Conservation (phyloP, 2,888 invertebrate species). For the Conomelus anceps region DNA sequence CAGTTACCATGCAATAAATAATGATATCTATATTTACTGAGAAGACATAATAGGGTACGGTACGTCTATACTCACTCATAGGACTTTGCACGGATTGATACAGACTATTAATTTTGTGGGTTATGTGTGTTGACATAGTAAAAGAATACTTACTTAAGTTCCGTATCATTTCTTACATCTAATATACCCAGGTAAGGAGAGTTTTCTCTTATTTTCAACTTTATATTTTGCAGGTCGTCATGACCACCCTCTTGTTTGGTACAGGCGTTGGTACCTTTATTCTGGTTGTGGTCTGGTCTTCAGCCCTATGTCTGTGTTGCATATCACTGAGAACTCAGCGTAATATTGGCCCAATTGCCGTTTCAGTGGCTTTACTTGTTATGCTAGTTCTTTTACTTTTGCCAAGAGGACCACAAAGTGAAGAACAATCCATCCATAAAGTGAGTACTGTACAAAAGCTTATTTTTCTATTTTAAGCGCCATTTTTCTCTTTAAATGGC, state of each 20-base stretch:
- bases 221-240: constrained; percentile 26
- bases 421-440: constrained; percentile 43
- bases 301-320: constrained; percentile 56
- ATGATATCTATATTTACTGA: too few relatives aligned
- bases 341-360: constrained; percentile 54
- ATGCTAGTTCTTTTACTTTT: constrained; percentile 54
- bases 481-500: too few relatives aligned
- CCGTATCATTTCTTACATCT: too few relatives aligned
- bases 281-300: constrained; percentile 56
- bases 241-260: constrained; percentile 43
- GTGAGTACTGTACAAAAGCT: constrained; percentile 38
- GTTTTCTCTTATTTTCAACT: background rate
- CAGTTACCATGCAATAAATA: too few relatives aligned
- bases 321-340: constrained; percentile 58
- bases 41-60: too few relatives aligned
- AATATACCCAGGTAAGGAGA: background rate
- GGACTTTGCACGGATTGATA: too few relatives aligned
- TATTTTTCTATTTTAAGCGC: too few relatives aligned
- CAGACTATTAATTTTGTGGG: too few relatives aligned
- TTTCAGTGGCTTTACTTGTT: constrained; percentile 49
- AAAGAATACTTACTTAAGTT: too few relatives aligned
- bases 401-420: constrained; percentile 46
- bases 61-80: too few relatives aligned
- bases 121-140: too few relatives aligned
- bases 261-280: constrained; percentile 62